Evolutionary conservation across 2,113 vertebrate genomes (phyloP).

Genomic region (Eclectus roratus): DNA sequence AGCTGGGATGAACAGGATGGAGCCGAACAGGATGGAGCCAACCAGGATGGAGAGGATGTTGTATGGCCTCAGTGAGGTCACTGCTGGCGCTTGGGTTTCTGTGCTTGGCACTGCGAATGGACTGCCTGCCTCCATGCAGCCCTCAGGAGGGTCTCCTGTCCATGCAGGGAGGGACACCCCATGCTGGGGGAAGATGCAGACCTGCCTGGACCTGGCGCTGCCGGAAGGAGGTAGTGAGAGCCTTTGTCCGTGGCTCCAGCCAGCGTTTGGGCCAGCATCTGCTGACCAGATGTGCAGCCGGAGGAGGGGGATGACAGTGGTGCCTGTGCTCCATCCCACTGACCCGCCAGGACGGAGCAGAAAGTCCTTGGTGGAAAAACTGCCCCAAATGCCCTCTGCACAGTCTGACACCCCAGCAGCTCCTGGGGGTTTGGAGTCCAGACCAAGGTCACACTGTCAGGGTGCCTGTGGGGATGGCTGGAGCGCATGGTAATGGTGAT

Average conservation of each 20-base stretch:
- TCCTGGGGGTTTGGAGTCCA: rapidly evolving
- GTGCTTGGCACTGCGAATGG: background rate
- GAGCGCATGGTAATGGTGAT: rapidly evolving
- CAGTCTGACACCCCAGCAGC: background rate
- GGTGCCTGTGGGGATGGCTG: rapidly evolving
- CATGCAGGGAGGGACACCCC: background rate
- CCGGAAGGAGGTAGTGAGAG: background rate
- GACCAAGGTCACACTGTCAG: background rate
- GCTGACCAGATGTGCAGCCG: background rate
- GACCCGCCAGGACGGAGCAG: background rate
- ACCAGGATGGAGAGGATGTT: rapidly evolving
- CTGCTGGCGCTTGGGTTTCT: background rate
- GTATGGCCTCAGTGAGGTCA: rapidly evolving
- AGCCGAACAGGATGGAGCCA: background rate
- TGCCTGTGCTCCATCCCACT: background rate
- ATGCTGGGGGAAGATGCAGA: background rate
- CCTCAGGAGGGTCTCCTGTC: background rate
- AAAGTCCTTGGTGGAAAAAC: background rate
- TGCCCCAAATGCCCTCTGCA: background rate
- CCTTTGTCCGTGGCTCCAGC: slow-evolving; percentile 20
- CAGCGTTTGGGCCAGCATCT: background rate
- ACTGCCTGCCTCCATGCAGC: background rate
- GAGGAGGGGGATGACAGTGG: rapidly evolving
- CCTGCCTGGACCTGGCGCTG: rapidly evolving
- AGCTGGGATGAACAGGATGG: background rate